These are phyloP conservation scores for Cyrtonyx montezumae DNA, from an alignment of 2,113 vertebrate genomes.

Conservation along the genomic window DNA sequence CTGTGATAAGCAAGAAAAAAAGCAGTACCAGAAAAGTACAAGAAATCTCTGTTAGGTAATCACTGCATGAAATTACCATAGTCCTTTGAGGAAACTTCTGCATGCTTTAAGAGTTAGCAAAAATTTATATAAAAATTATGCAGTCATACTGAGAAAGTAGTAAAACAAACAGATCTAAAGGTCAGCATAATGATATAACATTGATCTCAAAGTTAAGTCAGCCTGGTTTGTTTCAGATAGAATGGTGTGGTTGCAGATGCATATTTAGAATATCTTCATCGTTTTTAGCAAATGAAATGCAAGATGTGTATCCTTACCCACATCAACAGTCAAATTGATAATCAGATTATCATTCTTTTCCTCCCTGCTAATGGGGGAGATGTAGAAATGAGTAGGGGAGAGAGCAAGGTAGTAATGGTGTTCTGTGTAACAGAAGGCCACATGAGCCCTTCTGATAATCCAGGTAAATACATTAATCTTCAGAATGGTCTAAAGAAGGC, in stretches of 20 bases:
- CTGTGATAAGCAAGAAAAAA: neutral
- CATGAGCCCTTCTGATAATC: neutral
- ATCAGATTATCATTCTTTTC: neutral
- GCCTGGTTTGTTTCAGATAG: neutral
- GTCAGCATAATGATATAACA: neutral
- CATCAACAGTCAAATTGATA: neutral
- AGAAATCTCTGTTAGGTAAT: slow-evolving; percentile 18
- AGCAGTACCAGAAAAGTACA: neutral
- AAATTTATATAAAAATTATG: neutral
- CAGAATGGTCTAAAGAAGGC: neutral
- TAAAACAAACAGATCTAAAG: neutral
- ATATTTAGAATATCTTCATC: neutral
- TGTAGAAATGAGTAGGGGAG: neutral
- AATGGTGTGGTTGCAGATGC: neutral
- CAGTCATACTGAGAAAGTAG: neutral
- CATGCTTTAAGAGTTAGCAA: neutral
- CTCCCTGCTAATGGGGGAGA: neutral
- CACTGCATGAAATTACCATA: neutral
- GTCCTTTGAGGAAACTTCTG: neutral
- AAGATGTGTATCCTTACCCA: neutral
- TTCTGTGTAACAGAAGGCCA: neutral
- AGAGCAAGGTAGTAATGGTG: neutral
- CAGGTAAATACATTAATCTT: neutral
- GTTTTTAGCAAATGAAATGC: neutral
- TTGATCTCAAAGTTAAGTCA: neutral